Evolutionary conservation across 2,888 invertebrate genomes (phyloP).

Genomic region (Cotesia congregata): DNA sequence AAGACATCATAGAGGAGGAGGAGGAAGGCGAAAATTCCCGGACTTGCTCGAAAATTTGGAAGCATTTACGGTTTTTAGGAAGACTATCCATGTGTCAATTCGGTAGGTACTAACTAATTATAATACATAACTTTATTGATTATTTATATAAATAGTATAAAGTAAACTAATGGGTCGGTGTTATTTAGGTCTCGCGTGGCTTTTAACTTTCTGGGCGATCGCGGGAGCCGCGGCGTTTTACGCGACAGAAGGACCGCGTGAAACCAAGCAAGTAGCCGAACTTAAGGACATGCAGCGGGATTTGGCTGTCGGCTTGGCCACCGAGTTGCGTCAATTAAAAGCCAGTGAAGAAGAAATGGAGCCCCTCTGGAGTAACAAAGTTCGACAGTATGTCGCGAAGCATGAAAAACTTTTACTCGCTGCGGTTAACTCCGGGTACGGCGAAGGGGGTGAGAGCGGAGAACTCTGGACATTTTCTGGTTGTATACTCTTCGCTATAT

Average conservation of each 20-base stretch:
- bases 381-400: constrained; percentile 73
- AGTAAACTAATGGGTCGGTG: background rate
- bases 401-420: constrained; percentile 75
- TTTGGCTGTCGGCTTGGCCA: constrained; percentile 76
- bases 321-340: constrained; percentile 75
- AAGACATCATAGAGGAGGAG: constrained; percentile 61
- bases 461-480: constrained; percentile 80
- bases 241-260: constrained; percentile 78
- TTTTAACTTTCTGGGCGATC: constrained; percentile 76
- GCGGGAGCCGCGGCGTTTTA: constrained; percentile 77
- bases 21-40: constrained; percentile 49
- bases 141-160: background rate
- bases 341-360: constrained; percentile 70
- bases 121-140: constrained; percentile 20
- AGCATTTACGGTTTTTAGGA: constrained; percentile 62
- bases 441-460: constrained; percentile 72
- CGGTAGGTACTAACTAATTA: constrained; percentile 51
- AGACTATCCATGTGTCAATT: constrained; percentile 64
- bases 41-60: constrained; percentile 55
- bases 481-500: constrained; percentile 78
- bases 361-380: constrained; percentile 76
- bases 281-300: constrained; percentile 75
- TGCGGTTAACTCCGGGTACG: constrained; percentile 73
- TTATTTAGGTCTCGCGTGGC: constrained; percentile 72
- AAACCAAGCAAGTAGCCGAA: constrained; percentile 72